Percentiles rank a stretch among this genome's conserved stretches.
Conservation (phyloP, 2,888 invertebrate genomes). For the Psococerastis gibbosa region DNA sequence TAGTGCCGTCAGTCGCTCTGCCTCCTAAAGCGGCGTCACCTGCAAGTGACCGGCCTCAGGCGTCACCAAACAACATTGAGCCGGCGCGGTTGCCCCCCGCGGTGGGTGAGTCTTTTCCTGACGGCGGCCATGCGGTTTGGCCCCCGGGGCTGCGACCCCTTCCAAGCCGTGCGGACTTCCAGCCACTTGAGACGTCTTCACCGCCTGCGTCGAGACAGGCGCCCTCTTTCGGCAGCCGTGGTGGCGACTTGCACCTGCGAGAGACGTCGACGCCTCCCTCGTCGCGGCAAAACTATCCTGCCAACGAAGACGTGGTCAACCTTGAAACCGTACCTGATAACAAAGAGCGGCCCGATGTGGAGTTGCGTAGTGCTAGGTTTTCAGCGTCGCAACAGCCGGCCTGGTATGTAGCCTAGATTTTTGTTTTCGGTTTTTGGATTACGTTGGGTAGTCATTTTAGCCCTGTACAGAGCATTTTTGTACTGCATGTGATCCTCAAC, state of each 20-base stretch:
- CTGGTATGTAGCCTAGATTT: too few relatives aligned
- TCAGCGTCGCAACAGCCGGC: conserved; percentile 3
- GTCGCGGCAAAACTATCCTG: too few relatives aligned
- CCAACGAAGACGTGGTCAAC: conserved; percentile 25
- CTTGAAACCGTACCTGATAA: conserved; percentile 48
- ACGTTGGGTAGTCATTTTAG: too few relatives aligned
- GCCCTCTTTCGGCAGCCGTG: too few relatives aligned
- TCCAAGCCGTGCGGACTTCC: conserved; percentile 17
- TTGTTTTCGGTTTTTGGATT: too few relatives aligned
- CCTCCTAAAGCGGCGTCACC: conserved; percentile 17
- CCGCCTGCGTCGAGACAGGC: too few relatives aligned
- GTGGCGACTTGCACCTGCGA: too few relatives aligned
- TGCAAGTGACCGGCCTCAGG: conserved; percentile 15
- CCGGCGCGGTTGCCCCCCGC: conserved; percentile 23
- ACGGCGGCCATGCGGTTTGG: conserved; percentile 30
- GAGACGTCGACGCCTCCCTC: too few relatives aligned
- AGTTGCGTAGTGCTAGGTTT: background rate
- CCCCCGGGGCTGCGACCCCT: conserved; percentile 28
- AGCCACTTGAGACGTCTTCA: conserved; percentile 18
- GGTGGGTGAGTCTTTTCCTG: conserved; percentile 27
- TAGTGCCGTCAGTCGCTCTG: conserved; percentile 11
- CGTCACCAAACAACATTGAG: conserved; percentile 17
- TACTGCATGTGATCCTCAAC: too few relatives aligned
- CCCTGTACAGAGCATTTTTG: too few relatives aligned
- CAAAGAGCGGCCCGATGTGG: conserved; percentile 38